These are phyloP conservation scores for Chinchilla lanigera DNA, from an alignment of 2,113 vertebrate genomes.

Conservation along the genomic window DNA sequence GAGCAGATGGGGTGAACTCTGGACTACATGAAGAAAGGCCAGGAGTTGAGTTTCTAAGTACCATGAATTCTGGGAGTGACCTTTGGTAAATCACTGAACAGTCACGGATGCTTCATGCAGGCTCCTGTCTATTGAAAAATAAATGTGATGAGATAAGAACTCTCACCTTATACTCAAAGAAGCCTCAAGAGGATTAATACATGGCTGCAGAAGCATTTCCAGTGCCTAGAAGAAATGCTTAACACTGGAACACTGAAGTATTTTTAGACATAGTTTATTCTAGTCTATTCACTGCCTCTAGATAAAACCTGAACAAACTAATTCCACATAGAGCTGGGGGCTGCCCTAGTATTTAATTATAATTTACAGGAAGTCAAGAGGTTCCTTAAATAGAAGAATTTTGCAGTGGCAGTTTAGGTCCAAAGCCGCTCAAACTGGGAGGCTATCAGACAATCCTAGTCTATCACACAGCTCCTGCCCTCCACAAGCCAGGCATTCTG, in stretches of 20 bases:
- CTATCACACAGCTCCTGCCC: not conserved
- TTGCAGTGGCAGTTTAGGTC: not conserved
- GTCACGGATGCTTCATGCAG: conserved; percentile 14
- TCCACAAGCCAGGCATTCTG: not conserved
- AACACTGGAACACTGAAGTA: not conserved
- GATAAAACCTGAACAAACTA: conserved; percentile 51
- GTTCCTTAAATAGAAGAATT: not conserved
- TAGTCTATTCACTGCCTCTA: not conserved
- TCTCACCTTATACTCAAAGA: not conserved
- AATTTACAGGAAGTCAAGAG: conserved; percentile 40
- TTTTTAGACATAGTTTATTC: conserved; percentile 53
- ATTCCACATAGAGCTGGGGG: conserved; percentile 11
- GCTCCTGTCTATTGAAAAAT: conserved; percentile 59
- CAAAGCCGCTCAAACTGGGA: not conserved
- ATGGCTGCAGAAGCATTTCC: conserved; percentile 32
- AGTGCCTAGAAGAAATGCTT: conserved; percentile 9
- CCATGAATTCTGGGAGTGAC: conserved; percentile 58
- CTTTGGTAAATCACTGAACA: conserved; percentile 67
- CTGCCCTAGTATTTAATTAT: not conserved
- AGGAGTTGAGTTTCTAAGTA: conserved; percentile 17
- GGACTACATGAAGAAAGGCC: not conserved
- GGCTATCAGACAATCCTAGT: not conserved
- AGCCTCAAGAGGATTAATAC: conserved; percentile 13
- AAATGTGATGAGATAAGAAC: conserved; percentile 52
- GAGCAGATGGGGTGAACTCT: conserved; percentile 38